A percentile compares a stretch with the other conserved stretches of the same genome.
Evolutionary conservation across 2,797 vertebrate genomes (phyloP).

Genomic region (Spinibarbus caldwelli): DNA sequence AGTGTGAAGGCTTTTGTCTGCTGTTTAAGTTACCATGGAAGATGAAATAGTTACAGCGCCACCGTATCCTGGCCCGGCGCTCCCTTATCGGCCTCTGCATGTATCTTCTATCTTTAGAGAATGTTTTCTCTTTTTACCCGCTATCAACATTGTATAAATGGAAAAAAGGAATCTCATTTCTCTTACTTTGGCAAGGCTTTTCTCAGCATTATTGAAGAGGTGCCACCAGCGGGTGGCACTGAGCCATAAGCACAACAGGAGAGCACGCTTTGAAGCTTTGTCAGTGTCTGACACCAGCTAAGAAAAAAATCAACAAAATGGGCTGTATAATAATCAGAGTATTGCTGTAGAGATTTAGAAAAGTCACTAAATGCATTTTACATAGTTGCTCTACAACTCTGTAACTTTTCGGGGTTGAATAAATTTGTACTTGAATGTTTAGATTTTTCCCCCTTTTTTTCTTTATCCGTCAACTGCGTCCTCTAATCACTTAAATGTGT

Average conservation of each 20-base stretch:
- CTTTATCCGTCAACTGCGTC: background rate
- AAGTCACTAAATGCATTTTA: background rate
- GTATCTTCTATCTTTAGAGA: slow-evolving; percentile 85
- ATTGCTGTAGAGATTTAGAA: background rate
- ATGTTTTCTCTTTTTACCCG: slow-evolving; percentile 83
- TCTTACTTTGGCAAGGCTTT: slow-evolving; percentile 78
- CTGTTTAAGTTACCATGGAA: slow-evolving; percentile 89
- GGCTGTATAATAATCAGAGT: background rate
- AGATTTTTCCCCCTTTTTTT: background rate
- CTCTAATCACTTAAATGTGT: background rate
- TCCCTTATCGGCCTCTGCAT: slow-evolving; percentile 62
- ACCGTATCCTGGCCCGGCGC: slow-evolving; percentile 67
- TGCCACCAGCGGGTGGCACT: slow-evolving; percentile 56
- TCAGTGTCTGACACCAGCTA: slow-evolving; percentile 24
- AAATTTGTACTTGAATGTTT: background rate
- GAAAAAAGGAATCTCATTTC: slow-evolving; percentile 82
- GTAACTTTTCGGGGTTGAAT: background rate
- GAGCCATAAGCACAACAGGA: slow-evolving; percentile 47
- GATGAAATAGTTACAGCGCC: slow-evolving; percentile 82
- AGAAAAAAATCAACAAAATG: slow-evolving; percentile 1
- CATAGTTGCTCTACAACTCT: background rate
- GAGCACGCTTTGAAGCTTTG: slow-evolving; percentile 38
- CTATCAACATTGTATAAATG: slow-evolving; percentile 82
- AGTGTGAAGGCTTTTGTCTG: slow-evolving; percentile 82
- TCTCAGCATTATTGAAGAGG: slow-evolving; percentile 64